phyloP scores from a whole-genome alignment of 2,113 vertebrate genomes.

The Prunella fulvescens region DNA sequence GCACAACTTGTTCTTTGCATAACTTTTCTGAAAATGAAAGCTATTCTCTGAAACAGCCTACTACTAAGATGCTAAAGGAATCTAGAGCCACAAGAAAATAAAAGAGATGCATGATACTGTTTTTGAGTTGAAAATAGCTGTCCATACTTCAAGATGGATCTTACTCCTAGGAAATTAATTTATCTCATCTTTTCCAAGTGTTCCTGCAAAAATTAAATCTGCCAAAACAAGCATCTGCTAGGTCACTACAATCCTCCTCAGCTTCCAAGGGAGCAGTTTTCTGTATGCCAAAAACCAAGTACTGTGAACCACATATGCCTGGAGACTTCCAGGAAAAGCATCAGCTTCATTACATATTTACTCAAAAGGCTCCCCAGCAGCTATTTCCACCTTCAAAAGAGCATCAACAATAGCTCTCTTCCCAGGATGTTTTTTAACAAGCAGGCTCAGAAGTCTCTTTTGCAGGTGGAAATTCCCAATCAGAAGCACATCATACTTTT shows the following conservation, averaged over 20 bases:
- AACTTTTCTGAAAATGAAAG: neutral
- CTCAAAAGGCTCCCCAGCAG: neutral
- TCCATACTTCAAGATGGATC: neutral
- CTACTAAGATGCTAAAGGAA: neutral
- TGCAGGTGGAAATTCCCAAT: neutral
- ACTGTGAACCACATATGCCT: neutral
- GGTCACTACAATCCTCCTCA: neutral
- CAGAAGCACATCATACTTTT: neutral
- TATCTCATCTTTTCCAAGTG: neutral
- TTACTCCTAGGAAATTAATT: neutral
- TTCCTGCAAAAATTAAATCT: neutral
- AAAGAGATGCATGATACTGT: neutral
- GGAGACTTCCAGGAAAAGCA: neutral
- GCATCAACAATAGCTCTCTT: neutral
- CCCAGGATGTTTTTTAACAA: neutral
- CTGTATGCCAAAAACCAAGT: neutral
- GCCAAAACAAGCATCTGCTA: neutral
- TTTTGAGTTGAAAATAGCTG: neutral
- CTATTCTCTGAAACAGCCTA: neutral
- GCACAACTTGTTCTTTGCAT: neutral
- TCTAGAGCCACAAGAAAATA: neutral
- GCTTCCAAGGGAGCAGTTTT: neutral
- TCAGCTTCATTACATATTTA: neutral
- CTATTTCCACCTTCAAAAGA: neutral
- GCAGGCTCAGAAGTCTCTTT: neutral